Conservation (phyloP, 2,797 vertebrate genomes). For the Mormyrops boulengeri region DNA sequence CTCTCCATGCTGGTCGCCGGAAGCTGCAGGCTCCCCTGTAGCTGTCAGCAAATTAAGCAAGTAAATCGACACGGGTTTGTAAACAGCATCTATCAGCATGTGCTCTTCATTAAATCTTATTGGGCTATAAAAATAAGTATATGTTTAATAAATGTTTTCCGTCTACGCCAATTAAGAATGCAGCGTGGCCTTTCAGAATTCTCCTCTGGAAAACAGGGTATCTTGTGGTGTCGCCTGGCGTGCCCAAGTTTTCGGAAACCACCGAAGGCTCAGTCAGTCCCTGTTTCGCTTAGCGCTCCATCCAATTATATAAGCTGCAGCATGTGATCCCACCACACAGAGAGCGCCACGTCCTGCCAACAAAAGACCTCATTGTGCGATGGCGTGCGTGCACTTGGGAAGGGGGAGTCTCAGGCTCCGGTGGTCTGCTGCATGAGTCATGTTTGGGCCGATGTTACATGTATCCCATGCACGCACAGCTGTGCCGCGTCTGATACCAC, state of each 20-base stretch:
- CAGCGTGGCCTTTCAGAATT: background rate
- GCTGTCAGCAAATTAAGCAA: background rate
- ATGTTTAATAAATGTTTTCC: conserved; percentile 3
- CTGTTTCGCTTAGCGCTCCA: background rate
- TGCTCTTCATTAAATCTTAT: background rate
- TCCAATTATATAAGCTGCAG: background rate
- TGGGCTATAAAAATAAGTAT: conserved; percentile 4
- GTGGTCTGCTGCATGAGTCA: conserved; percentile 17
- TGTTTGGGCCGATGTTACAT: conserved; percentile 16
- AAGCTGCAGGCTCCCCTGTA: background rate
- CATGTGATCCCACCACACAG: conserved; percentile 13
- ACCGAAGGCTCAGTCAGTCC: background rate
- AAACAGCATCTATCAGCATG: background rate
- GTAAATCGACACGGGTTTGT: background rate
- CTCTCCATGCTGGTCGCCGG: background rate
- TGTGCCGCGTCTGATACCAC: conserved; percentile 12
- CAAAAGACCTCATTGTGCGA: background rate
- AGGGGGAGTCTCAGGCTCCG: background rate
- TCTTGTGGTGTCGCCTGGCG: background rate
- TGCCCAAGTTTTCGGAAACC: background rate
- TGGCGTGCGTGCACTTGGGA: background rate
- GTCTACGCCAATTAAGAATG: background rate
- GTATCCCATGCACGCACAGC: conserved; percentile 16
- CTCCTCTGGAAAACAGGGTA: background rate
- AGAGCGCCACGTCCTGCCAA: background rate